Base-by-base conservation (phyloP, 2,113 vertebrate genomes). In the Laterallus jamaicensis region DNA sequence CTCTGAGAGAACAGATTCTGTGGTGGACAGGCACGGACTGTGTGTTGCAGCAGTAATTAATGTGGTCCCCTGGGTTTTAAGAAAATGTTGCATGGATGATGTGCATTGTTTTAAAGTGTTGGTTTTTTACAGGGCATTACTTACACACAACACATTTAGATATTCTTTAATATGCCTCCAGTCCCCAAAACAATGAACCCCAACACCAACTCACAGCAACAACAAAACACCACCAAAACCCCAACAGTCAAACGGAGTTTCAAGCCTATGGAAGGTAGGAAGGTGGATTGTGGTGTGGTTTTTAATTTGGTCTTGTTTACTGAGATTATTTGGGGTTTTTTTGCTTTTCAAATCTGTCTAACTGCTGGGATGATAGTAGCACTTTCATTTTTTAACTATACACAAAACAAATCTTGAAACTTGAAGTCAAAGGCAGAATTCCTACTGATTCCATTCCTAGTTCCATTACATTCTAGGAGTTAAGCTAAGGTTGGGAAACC, bases 261-360 rank as follows among this genome's bases (percentile, higher is more conserved):
- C 0, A 11, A 75, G 20, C 26, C 17, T 44, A 14, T 13, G 56
- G 64, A 68, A 88, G 6, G 8, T 62, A 15, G 5, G 28, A 40
- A 73, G 21, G 5, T 54, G 10, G 7, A 62, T 44, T 58, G 17
- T 44, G 26, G 26, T 28, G 6, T 4, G 4, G 3, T 1, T 1
- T 4, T 66, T 47, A 52, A 6, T 54, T 35, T 20, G 13, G 6
- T 28, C 35, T 75, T 42, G 12, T 39, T 29, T n/a, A 31, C 31
- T 55, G 15, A 15, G 28, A 16, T 55, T 55, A 25, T 55, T 55
- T 55, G 26, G 13, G 18, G 18, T 3, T 21, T 25, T n/a, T 4
- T 32, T 52, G 49, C 5, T 26, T 49, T 81, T 80, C 67, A 31
- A n/a, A 55, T 16, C 25, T 76, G 12, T 52, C 59, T 77, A 29